Conservation (phyloP, 1,140 invertebrate genomes). For the Leptoteleia sp. region DNA sequence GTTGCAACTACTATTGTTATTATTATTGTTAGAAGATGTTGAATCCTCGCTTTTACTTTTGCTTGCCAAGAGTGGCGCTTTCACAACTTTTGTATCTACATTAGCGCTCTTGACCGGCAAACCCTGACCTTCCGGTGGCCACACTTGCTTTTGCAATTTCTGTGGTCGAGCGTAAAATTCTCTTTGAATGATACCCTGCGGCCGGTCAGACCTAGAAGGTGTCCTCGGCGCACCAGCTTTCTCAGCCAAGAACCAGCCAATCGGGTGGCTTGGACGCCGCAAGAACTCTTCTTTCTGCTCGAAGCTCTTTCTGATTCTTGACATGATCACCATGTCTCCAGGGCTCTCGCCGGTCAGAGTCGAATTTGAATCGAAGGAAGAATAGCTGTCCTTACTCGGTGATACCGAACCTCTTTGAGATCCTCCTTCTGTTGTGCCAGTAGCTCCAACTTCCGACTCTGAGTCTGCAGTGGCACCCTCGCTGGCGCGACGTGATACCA, state of each 20-base stretch:
- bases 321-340: conserved; percentile 86
- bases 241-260: conserved; percentile 81
- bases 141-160: conserved; percentile 86
- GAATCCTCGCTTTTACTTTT: conserved; percentile 46
- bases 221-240: conserved; percentile 35
- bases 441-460: conserved; percentile 25
- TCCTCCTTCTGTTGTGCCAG: conserved; percentile 71
- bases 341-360: conserved; percentile 84
- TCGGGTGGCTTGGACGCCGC: conserved; percentile 86
- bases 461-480: conserved; percentile 79
- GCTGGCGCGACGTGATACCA: conserved; percentile 79
- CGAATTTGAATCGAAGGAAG: conserved; percentile 85
- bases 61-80: not conserved
- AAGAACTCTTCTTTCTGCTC: conserved; percentile 94
- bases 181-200: conserved; percentile 82
- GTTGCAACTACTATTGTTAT: conserved; percentile 47
- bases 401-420: conserved; percentile 82
- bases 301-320: conserved; percentile 88
- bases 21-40: conserved; percentile 44
- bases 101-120: conserved; percentile 61
- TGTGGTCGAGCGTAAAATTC: conserved; percentile 90
- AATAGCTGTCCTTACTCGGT: conserved; percentile 85
- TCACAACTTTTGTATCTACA: conserved; percentile 49
- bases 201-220: conserved; percentile 47
- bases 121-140: conserved; percentile 83